These are phyloP conservation scores for Chaunax sp. DNA, from an alignment of 2,797 vertebrate genomes.

Conservation along the genomic window DNA sequence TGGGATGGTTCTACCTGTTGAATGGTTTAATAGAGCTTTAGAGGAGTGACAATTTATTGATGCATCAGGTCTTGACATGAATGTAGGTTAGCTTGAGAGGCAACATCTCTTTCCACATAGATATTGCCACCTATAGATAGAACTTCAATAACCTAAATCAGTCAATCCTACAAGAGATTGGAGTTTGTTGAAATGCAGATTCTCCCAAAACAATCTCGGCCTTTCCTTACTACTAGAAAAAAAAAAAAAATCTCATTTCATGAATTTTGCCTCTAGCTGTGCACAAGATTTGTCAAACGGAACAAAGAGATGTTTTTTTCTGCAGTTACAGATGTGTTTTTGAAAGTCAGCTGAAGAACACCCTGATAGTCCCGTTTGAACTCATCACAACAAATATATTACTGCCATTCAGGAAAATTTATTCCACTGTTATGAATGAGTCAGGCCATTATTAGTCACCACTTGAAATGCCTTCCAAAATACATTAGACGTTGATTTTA, in stretches of 20 bases:
- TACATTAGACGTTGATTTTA: conserved; percentile 51
- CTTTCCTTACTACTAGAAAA: conserved; percentile 33
- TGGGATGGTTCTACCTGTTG: conserved; percentile 69
- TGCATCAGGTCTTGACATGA: conserved; percentile 12
- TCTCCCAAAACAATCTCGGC: conserved; percentile 28
- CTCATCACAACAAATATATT: conserved; percentile 28
- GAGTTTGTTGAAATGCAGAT: conserved; percentile 24
- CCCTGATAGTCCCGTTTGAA: conserved; percentile 30
- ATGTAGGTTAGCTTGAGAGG: not conserved
- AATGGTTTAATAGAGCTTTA: conserved; percentile 21
- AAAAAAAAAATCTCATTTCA: conserved; percentile 34
- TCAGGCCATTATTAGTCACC: conserved; percentile 55
- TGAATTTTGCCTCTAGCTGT: conserved; percentile 30
- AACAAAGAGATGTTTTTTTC: conserved; percentile 14
- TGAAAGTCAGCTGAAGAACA: conserved; percentile 45
- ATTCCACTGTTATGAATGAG: conserved; percentile 53
- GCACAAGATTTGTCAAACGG: conserved; percentile 32
- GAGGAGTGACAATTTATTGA: conserved; percentile 5
- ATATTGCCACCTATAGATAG: not conserved
- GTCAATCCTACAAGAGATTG: conserved; percentile 15
- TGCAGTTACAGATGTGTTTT: conserved; percentile 16
- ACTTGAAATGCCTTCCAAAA: conserved; percentile 56
- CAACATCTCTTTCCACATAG: conserved; percentile 12
- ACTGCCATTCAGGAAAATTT: conserved; percentile 45
- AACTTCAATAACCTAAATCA: conserved; percentile 23